Base-by-base conservation (phyloP, 2,888 invertebrate genomes). In the Charanyca ferruginea region DNA sequence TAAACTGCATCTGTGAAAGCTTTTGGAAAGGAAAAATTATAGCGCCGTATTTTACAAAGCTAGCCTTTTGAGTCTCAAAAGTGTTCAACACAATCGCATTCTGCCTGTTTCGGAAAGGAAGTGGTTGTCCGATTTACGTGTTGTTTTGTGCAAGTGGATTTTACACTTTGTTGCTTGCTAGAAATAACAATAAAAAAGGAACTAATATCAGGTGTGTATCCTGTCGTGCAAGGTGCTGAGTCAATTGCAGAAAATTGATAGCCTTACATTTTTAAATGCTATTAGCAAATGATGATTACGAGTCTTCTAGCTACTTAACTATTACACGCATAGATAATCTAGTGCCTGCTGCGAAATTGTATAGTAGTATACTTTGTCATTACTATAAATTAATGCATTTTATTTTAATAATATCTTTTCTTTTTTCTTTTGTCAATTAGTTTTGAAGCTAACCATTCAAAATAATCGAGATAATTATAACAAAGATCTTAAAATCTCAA, bases 1-100 rank as follows among this genome's bases (percentile, higher is more conserved):
- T 85, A 89, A 88, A 89, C 83, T 77, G 83, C 83, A 81, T 83
- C 84, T 85, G 85, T 83, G 82, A 81, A n/a, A 84, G 84, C 84
- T 85, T 89, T 89, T 87, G 85, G 84, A 79, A 83, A 83, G 78
- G 85, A 85, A 87, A 90, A 90, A 90, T 89, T 90, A 89, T 88
- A 88, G 86, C 82, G 82, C 74, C 68, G 67, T 73, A 57, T 69
- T 77, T 79, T 77, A 65, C 62, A 73, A 63, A 76, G 73, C 70
- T 54, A 58, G 68, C 77, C 67, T 77, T 72, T 47, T 60, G 68
- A 77, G 52, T 66, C 49, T 38, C 61, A 58, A 72, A 67, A 77
- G 44, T 59, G 77, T 70, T 68, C 69, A 69, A 64, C 67, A 51
- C 60, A 66, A 73, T 65, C 63, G 61, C 53, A 61, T 67, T 70